Evolutionary conservation across 1,140 invertebrate genomes (phyloP), one percentile per base, ranked within the genome.

Genomic region (Camponotus pennsylvanicus): DNA sequence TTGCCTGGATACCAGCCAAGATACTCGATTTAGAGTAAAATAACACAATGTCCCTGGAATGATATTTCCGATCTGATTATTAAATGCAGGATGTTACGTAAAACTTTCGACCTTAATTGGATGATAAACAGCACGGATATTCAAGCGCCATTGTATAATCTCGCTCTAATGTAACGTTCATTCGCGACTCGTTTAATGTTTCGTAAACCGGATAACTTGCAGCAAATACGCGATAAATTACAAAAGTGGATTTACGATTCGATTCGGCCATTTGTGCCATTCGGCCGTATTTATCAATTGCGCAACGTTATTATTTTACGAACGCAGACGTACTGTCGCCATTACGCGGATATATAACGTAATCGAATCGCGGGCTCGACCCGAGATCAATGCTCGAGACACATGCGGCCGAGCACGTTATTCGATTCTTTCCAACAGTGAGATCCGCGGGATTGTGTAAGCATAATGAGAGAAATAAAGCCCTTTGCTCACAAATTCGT

Each of bases 1-100:
- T 75, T 73, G 45, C 61, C 69, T 83, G 69, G 79, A 73, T 18
- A 57, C 21, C 52, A 70, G 55, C 55, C 79, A 83, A 83, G 37
- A 75, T 57, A 75, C 15, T 32, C 69, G 69, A 83, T 83, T 52
- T 75, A 61, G 4, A 61, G 27, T 45, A 8, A 21, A 80, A 69
- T 64, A 45, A 73, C 37, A 40, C n/a, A 13, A 21, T 34, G 4
- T 1, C 9, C 6, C 40, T 11, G 40, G 37, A 6, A 40, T 45
- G 27, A 75, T 75, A 45, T 75, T 83, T 73, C 40, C 55, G 40
- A 73, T 40, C 52, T 21, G 42, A 34, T 61, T 32, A 45, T 52
- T 34, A 42, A 61, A 73, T 73, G 42, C 21, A 37, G 66, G 34
- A 27, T 15, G 37, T 61, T 45, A 27, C 13, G 49, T 34, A 21